phyloP scores from a whole-genome alignment of 1,140 invertebrate species.

The Lepidurus arcticus region DNA sequence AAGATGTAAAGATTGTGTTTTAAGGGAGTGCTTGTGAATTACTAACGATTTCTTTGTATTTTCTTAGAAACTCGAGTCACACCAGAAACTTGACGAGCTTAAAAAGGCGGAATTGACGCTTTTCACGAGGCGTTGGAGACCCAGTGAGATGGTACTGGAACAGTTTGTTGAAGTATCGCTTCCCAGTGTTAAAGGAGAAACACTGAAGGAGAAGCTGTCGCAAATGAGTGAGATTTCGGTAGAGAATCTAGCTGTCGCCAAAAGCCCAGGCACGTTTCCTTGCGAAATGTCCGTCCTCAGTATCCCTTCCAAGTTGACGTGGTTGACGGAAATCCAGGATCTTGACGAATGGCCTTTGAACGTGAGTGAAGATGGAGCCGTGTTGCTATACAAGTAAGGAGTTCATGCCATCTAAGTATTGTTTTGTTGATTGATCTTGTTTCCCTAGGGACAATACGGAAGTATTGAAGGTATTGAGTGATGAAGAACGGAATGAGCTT shows the following conservation, averaged over 20 bases:
- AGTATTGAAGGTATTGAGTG: conserved; percentile 52
- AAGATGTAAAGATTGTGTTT: not conserved
- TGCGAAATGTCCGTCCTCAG: conserved; percentile 54
- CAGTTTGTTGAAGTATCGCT: conserved; percentile 61
- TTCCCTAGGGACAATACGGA: conserved; percentile 58
- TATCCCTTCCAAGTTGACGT: conserved; percentile 53
- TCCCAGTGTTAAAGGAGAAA: conserved; percentile 49
- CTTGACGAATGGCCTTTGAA: conserved; percentile 45
- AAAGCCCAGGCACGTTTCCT: conserved; percentile 53
- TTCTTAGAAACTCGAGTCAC: not conserved
- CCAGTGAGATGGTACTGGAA: conserved; percentile 53
- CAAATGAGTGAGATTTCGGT: conserved; percentile 55
- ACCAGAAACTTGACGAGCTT: conserved; percentile 11
- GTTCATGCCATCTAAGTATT: not conserved
- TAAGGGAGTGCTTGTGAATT: not conserved
- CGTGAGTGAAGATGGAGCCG: conserved; percentile 53
- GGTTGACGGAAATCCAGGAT: conserved; percentile 49
- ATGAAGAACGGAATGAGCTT: conserved; percentile 58
- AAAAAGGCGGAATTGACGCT: conserved; percentile 50
- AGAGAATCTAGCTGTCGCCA: conserved; percentile 59
- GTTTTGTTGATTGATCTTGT: conserved; percentile 33
- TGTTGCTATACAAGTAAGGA: conserved; percentile 55
- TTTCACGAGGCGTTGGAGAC: conserved; percentile 59
- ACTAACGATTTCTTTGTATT: not conserved
- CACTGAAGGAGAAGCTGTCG: conserved; percentile 49